Base-by-base conservation (phyloP, 2,888 invertebrate genomes). In the Trachelus stipa region DNA sequence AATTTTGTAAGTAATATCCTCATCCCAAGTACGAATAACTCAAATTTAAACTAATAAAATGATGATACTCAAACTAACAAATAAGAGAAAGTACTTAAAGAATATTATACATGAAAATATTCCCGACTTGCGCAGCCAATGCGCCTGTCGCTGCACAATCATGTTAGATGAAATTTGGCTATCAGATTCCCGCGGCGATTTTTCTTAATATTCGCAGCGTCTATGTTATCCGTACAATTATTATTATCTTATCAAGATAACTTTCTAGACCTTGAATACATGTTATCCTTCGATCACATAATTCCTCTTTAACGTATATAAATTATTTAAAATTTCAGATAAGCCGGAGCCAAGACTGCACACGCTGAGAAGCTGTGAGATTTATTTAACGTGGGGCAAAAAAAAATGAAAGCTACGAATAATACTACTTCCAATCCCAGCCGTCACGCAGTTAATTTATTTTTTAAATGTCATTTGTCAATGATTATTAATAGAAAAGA, bases 291-390 rank as follows among this genome's bases (percentile, higher is more conserved):
- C 12, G 12, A 40, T 4, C 69, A 73, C 75, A 11, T 79, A 73
- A 75, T 76, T 56, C 73, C 15, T 12, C 4, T 76, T 74, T 68
- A 68, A 80, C 56, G 12, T 34, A 12, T 33, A 71, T 23, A 35
- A 2, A 35, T 34, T 40, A 6, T 12, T 12, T 40, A 12, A 15
- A 40, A 68, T 85, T 89, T 80, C 84, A 90, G 90, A 87, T 89
- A 86, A 88, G 35, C 86, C 83, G 85, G 85, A 89, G 87, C 81
- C 83, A 90, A 88, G 90, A 89, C 90, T 90, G 88, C 84, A 86
- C 85, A 86, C 69, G 84, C 85, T 83, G 81, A 76, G 77, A 84
- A 84, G 84, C 86, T 86, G 86, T 85, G 84, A 83, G 75, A 73
- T 78, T 78, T 75, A 78, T 69, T 78, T 78, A 73, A 71, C 56